phyloP scores from a whole-genome alignment of 2,797 vertebrate genomes.

The Thripadectes ignobilis region DNA sequence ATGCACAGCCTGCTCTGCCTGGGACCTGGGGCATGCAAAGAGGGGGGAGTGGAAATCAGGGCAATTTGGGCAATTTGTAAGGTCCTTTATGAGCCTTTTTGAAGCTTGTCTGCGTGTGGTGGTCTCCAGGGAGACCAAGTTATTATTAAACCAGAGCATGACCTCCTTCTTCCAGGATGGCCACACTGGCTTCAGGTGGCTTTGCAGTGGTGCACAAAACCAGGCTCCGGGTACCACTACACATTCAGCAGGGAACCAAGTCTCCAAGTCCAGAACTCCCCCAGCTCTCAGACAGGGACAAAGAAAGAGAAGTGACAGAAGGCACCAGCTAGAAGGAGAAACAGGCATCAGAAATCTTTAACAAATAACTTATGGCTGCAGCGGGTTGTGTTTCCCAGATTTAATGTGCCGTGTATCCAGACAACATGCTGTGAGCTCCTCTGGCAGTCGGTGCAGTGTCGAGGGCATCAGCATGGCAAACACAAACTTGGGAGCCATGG shows the following conservation, averaged over 20 bases:
- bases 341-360: not conserved
- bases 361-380: not conserved
- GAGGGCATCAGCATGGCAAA: accelerated
- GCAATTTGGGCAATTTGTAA: not conserved
- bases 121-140: not conserved
- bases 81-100: not conserved
- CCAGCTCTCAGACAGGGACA: not conserved
- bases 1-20: not conserved
- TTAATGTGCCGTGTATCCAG: not conserved
- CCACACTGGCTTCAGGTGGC: not conserved
- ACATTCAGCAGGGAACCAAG: too few species aligned
- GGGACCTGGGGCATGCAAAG: not conserved
- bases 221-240: not conserved
- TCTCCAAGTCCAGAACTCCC: not conserved
- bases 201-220: not conserved
- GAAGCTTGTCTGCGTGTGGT: not conserved
- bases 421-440: not conserved
- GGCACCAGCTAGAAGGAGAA: not conserved
- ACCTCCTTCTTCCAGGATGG: not conserved
- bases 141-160: not conserved
- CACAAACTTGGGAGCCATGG: not conserved
- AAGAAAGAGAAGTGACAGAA: not conserved
- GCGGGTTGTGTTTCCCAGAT: not conserved
- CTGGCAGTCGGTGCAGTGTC: accelerated
- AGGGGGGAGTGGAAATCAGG: not conserved